Evolutionary conservation across 1,140 invertebrate genomes (phyloP).

Genomic region (Formica exsecta): DNA sequence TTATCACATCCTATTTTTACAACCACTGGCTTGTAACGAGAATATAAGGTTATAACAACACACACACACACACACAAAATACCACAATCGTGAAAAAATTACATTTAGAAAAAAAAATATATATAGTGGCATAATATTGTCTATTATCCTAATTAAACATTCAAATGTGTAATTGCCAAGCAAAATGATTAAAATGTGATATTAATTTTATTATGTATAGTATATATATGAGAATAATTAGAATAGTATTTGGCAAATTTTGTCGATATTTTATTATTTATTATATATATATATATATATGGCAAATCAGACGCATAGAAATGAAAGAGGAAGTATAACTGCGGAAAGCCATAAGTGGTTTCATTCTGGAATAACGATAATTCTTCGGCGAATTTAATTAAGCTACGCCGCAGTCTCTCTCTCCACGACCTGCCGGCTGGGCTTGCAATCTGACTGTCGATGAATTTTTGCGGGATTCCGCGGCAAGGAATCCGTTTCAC

Average conservation of each 20-base stretch:
- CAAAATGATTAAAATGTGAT: neutral
- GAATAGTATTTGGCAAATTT: slow-evolving; percentile 5
- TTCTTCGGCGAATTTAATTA: slow-evolving; percentile 73
- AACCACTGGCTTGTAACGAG: neutral
- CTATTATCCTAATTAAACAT: slow-evolving; percentile 20
- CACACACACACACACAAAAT: too few species aligned
- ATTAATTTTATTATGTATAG: slow-evolving; percentile 6
- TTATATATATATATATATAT: too few species aligned
- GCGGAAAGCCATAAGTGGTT: slow-evolving; percentile 81
- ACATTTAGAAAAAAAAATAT: neutral
- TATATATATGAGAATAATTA: slow-evolving; percentile 4
- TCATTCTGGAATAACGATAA: slow-evolving; percentile 73
- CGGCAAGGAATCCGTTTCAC: slow-evolving; percentile 30
- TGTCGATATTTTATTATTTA: slow-evolving; percentile 26
- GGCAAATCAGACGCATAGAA: slow-evolving; percentile 80
- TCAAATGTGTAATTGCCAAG: slow-evolving; percentile 15
- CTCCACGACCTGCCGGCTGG: slow-evolving; percentile 45
- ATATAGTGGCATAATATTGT: neutral
- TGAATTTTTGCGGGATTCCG: slow-evolving; percentile 67
- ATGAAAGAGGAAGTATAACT: slow-evolving; percentile 80
- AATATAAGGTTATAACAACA: neutral
- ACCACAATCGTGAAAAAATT: neutral
- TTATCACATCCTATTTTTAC: neutral
- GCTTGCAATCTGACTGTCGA: slow-evolving; percentile 67
- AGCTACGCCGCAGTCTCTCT: slow-evolving; percentile 66